Conservation (phyloP, 2,113 vertebrate genomes). For the Candoia aspera region DNA sequence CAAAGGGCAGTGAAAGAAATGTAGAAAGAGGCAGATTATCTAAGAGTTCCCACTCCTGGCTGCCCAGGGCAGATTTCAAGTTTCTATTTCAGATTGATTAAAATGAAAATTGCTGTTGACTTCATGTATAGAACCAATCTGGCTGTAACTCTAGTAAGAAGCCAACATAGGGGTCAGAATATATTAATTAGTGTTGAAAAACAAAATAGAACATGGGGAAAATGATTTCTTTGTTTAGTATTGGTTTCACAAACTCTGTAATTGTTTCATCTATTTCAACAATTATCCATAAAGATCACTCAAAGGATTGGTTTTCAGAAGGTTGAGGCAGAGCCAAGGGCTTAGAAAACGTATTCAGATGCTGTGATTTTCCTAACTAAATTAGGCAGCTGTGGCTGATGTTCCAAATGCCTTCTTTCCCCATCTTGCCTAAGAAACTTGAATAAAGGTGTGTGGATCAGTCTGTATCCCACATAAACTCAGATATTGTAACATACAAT, state of each 20-base stretch:
- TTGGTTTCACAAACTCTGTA: not conserved
- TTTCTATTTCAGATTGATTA: slow-evolving; percentile 1
- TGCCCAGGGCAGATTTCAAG: not conserved
- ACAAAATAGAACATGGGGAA: not conserved
- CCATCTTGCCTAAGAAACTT: not conserved
- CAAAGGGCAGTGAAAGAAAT: not conserved
- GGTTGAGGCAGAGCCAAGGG: not conserved
- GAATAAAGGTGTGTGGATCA: not conserved
- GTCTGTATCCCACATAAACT: not conserved
- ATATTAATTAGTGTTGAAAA: not conserved
- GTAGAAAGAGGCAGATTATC: not conserved
- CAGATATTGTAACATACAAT: not conserved
- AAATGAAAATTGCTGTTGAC: not conserved
- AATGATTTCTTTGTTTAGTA: not conserved
- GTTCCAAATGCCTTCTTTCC: too few relatives aligned
- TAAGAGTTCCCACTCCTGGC: not conserved
- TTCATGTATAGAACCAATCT: not conserved
- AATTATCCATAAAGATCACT: not conserved
- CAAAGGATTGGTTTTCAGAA: not conserved
- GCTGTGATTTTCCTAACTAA: not conserved
- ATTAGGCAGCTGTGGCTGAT: not conserved
- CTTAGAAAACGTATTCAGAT: not conserved
- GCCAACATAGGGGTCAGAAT: not conserved
- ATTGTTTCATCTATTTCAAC: not conserved
- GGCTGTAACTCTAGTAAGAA: not conserved